Evolutionary conservation across 2,888 invertebrate genomes (phyloP), one percentile per base, ranked within the genome.

Genomic region (Lomographa bimaculata): DNA sequence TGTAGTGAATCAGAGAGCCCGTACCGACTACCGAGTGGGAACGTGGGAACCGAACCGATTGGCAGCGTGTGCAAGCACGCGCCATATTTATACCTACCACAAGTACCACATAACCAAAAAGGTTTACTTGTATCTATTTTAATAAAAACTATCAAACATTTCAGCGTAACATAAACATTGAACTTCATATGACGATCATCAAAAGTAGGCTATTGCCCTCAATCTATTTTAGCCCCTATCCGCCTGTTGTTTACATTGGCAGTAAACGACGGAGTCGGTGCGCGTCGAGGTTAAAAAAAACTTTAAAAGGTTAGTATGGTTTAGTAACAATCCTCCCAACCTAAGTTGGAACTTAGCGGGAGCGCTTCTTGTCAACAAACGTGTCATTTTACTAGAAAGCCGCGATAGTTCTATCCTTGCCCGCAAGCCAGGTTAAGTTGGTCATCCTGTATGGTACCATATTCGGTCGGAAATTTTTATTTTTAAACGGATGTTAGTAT

Each of bases 141-240:
- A 23, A 40, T 18, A 23, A 41, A 25, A 33, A 21, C 29, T 26
- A 34, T 33, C 16, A 21, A 46, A 29, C 23, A 35, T 40, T 43
- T 29, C 30, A 44, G 9, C 28, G 42, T 35, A 48, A 53, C 38
- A 43, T 58, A 54, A 55, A 59, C 57, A 60, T 57, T 57, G 58
- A 60, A 53, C 51, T 60, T 53, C 61, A 58, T 55, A 48, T 50
- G 53, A 57, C 58, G 39, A 59, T 56, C 47, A 58, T 56, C 51
- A 57, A 47, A 50, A 47, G 42, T 40, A 69, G 77, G 77, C 56
- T 72, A 71, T 69, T 75, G 78, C 71, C 70, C 79, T 68, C 65
- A 35, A 17, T 48, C 63, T 79, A 72, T 79, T 78, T 72, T 58
- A 54, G 71, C 62, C 53, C 29, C 40, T 44, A 54, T 50, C 48